A percentile compares a stretch with the other conserved stretches of the same genome.
Conservation (phyloP, 1,140 invertebrate species). For the Anthonomus grandis region DNA sequence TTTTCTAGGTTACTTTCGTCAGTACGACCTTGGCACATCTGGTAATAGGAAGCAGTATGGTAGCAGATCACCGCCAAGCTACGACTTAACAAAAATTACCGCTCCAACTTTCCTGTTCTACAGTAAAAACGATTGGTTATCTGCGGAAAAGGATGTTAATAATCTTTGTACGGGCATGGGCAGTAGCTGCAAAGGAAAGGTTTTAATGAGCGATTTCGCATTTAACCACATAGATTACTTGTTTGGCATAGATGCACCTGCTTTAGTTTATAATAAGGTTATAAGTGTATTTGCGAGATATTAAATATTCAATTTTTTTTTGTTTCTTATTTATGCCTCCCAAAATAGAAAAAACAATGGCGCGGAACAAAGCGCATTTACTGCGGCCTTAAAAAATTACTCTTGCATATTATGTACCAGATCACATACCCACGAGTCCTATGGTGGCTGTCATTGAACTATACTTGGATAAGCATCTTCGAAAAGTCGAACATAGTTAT, state of each 20-base stretch:
- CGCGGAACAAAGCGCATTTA: too few relatives aligned
- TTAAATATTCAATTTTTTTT: too few relatives aligned
- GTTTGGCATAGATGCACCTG: slow-evolving; percentile 55
- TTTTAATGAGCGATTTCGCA: slow-evolving; percentile 50
- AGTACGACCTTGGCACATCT: slow-evolving; percentile 60
- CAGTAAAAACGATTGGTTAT: slow-evolving; percentile 53
- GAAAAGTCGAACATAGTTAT: too few relatives aligned
- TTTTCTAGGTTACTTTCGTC: slow-evolving; percentile 54
- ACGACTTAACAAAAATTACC: slow-evolving; percentile 56
- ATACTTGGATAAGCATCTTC: too few relatives aligned
- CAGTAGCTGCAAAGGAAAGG: slow-evolving; percentile 48
- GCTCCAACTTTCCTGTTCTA: slow-evolving; percentile 56
- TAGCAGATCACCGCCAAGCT: slow-evolving; percentile 51
- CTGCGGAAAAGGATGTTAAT: slow-evolving; percentile 37
- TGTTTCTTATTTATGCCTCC: too few relatives aligned
- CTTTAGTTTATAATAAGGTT: slow-evolving; percentile 54
- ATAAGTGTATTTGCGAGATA: slow-evolving; percentile 39
- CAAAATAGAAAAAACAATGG: too few relatives aligned
- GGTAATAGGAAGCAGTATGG: slow-evolving; percentile 52
- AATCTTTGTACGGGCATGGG: slow-evolving; percentile 46
- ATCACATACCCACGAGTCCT: too few relatives aligned
- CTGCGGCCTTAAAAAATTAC: too few relatives aligned
- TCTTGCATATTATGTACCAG: too few relatives aligned
- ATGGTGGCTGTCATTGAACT: too few relatives aligned
- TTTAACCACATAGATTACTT: slow-evolving; percentile 63